These are phyloP conservation scores for Microchrysa polita DNA, from an alignment of 2,888 invertebrate genomes.

Conservation along the genomic window DNA sequence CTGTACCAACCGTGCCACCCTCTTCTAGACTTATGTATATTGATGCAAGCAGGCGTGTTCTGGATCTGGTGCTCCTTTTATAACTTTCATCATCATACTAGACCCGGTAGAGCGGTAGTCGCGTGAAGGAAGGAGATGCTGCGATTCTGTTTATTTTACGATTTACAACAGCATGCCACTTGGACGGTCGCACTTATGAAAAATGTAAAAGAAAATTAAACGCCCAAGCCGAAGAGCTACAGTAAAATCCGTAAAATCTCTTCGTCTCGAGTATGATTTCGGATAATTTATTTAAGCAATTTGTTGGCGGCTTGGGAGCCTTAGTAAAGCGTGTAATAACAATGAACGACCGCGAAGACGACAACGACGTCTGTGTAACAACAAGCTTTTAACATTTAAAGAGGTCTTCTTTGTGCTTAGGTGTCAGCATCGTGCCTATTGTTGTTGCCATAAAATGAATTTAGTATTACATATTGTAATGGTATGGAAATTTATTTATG, in stretches of 20 bases:
- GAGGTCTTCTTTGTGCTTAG: background rate
- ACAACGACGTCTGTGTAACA: too few species aligned
- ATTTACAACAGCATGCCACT: constrained; percentile 11
- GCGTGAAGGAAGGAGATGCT: background rate
- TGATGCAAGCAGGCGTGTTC: background rate
- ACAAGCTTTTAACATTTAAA: background rate
- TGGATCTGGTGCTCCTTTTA: background rate
- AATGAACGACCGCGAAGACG: constrained; percentile 19
- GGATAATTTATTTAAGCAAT: constrained; percentile 29
- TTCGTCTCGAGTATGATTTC: constrained; percentile 28
- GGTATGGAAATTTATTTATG: constrained; percentile 28
- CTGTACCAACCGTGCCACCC: background rate
- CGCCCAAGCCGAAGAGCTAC: background rate
- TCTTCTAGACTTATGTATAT: too few species aligned
- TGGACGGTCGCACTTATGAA: constrained; percentile 27
- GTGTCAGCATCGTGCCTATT: background rate
- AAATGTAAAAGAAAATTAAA: constrained; percentile 23
- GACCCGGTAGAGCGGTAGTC: too few species aligned
- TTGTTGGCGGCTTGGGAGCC: constrained; percentile 25
- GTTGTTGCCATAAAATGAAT: background rate
- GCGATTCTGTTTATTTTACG: background rate
- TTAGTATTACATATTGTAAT: background rate
- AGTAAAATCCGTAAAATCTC: constrained; percentile 32
- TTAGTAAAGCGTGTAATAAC: background rate
- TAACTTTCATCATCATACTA: background rate